phyloP scores from a whole-genome alignment of 1,140 invertebrate genomes.

The Hylyphantes graminicola region DNA sequence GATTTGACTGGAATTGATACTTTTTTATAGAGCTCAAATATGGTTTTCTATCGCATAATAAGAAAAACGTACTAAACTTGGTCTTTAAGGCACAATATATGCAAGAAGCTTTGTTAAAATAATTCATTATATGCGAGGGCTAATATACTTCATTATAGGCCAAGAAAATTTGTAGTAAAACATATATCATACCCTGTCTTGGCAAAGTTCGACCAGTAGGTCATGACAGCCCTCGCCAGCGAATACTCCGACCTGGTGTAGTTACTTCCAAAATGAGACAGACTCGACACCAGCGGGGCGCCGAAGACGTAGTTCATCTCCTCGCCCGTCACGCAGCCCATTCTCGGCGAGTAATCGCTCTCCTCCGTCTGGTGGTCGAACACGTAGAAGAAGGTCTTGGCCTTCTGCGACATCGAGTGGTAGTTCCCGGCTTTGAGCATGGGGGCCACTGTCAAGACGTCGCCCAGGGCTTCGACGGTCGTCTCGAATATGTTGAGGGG shows the following conservation, averaged over 20 bases:
- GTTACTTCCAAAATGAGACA: conserved; percentile 85
- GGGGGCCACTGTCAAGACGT: conserved; percentile 93
- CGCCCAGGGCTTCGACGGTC: conserved; percentile 91
- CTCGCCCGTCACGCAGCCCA: conserved; percentile 91
- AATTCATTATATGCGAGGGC: too few relatives aligned
- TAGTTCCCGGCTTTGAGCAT: conserved; percentile 90
- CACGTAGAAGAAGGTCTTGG: conserved; percentile 85
- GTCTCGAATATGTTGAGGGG: conserved; percentile 90
- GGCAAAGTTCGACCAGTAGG: conserved; percentile 96
- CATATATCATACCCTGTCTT: conserved; percentile 79
- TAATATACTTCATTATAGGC: neutral
- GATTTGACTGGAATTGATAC: too few relatives aligned
- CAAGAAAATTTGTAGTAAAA: neutral
- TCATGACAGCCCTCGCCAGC: conserved; percentile 91
- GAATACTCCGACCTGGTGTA: conserved; percentile 91
- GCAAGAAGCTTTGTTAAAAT: too few relatives aligned
- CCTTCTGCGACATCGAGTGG: conserved; percentile 80
- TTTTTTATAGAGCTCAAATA: too few relatives aligned
- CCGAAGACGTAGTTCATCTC: conserved; percentile 94
- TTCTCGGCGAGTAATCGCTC: conserved; percentile 85
- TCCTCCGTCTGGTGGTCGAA: conserved; percentile 94
- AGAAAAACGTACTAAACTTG: too few relatives aligned
- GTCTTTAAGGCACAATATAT: too few relatives aligned
- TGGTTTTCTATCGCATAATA: too few relatives aligned
- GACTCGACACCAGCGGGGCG: conserved; percentile 79